Evolutionary conservation across 2,113 vertebrate species (phyloP), one percentile per base, ranked within the genome.

Genomic region (Dermatemys mawii): DNA sequence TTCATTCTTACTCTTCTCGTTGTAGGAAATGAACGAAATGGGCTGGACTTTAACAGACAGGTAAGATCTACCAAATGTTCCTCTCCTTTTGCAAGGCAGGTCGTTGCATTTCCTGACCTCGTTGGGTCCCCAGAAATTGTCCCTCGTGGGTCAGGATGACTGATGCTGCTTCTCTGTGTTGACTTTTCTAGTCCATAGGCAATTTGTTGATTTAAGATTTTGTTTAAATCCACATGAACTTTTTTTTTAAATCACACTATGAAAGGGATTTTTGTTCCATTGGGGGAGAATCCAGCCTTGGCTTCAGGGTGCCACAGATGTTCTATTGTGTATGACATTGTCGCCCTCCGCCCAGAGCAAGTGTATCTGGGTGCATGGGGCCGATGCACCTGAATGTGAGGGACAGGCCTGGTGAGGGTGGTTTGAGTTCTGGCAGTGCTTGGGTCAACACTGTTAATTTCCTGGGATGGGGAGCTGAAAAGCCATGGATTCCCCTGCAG

Each of bases 31-130:
- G 99, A 99, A 93, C 98, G 98, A 94, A 99, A 99, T 88, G 98
- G 99, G 90, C 97, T 99, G 90, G 98, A 99, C 97, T 99, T 99
- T 98, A 98, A 97, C 96, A 98, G 99, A 97, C 99, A 99, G 95
- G 99, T 99, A 98, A 98, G 98, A 92, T 1, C 13, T 83, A 29
- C 90, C 91, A 95, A 95, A 93, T 21, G 2, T 96, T 93, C 91
- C 91, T 50, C 87, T 86, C 29, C 41, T 93, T 81, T 76, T 78
- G 92, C 88, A 46, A 53, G 75, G 88, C n/a, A 90, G 19, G 79
- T 70, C 48, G 60, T 83, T 91, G 79, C 32, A 86, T 78, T 85
- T 91, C 84, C 80, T 96, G 88, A 10, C 79, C 60, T 11, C 7
- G 38, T 73, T 53, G 41, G 91, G 80, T 83, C 41, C 41, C 41